phyloP scores from a whole-genome alignment of 2,888 invertebrate species.

The Lacanobia wlatinum region DNA sequence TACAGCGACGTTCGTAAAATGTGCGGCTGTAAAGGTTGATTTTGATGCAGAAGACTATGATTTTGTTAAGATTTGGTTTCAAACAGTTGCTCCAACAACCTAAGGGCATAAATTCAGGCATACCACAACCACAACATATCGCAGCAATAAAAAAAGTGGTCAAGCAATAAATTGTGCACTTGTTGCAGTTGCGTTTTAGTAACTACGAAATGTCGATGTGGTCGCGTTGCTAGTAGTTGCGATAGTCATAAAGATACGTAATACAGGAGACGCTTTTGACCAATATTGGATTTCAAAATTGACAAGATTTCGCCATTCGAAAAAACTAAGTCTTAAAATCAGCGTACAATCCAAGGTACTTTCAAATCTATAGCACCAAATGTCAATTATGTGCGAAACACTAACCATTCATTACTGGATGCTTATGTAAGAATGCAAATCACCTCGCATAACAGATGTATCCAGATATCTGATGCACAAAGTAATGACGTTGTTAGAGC shows the following conservation, averaged over 20 bases:
- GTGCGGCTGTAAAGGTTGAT: too few relatives aligned
- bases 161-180: too few relatives aligned
- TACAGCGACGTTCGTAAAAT: too few relatives aligned
- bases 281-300: too few relatives aligned
- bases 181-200: too few relatives aligned
- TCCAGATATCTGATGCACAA: conserved; percentile 52
- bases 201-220: too few relatives aligned
- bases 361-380: conserved; percentile 21
- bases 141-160: too few relatives aligned
- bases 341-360: not conserved
- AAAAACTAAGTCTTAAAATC: not conserved
- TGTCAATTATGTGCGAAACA: conserved; percentile 42
- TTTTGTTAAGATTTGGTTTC: too few relatives aligned
- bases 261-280: not conserved
- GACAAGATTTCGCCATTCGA: not conserved
- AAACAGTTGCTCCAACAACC: too few relatives aligned
- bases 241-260: not conserved
- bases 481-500: conserved; percentile 75
- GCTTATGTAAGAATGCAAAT: conserved; percentile 59
- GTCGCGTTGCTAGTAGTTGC: too few relatives aligned
- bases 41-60: not conserved
- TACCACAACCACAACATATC: too few relatives aligned
- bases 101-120: too few relatives aligned
- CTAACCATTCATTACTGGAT: conserved; percentile 38
- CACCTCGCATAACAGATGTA: conserved; percentile 58